These are phyloP conservation scores for Dilophus febrilis DNA, from an alignment of 2,888 invertebrate genomes.

Conservation along the genomic window DNA sequence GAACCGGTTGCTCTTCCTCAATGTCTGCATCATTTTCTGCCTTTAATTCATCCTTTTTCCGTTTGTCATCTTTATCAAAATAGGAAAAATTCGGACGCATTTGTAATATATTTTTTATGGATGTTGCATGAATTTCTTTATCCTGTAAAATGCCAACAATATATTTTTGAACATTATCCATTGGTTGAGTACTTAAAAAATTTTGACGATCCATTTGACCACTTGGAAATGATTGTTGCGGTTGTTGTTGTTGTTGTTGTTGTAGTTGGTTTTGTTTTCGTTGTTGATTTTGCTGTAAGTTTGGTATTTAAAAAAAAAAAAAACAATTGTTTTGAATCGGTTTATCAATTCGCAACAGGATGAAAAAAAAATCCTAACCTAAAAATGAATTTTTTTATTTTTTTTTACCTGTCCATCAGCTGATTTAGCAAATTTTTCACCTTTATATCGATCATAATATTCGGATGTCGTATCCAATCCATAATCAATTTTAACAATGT, in stretches of 20 bases:
- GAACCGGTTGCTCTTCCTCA: conserved; percentile 39
- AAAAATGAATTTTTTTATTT: not conserved
- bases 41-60: conserved; percentile 37
- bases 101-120: conserved; percentile 60
- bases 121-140: conserved; percentile 62
- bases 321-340: no score
- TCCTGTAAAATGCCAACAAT: conserved; percentile 58
- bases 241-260: no score
- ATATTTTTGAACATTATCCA: conserved; percentile 49
- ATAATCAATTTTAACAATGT: conserved; percentile 65
- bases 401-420: conserved; percentile 44
- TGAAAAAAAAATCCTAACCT: no score
- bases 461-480: conserved; percentile 52
- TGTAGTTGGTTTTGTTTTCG: conserved; percentile 27
- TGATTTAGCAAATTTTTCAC: conserved; percentile 70
- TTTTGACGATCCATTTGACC: conserved; percentile 63
- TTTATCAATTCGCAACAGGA: no score
- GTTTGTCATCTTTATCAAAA: conserved; percentile 60
- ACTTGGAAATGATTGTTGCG: conserved; percentile 40
- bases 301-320: no score
- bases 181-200: conserved; percentile 44
- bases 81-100: conserved; percentile 64
- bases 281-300: conserved; percentile 2
- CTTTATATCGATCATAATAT: conserved; percentile 64
- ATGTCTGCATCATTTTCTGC: conserved; percentile 30